These are phyloP conservation scores for Aurelia sp. DNA, from an alignment of 30 jellyfish, hydroid and myxozoan genomes.

Conservation along the genomic window DNA sequence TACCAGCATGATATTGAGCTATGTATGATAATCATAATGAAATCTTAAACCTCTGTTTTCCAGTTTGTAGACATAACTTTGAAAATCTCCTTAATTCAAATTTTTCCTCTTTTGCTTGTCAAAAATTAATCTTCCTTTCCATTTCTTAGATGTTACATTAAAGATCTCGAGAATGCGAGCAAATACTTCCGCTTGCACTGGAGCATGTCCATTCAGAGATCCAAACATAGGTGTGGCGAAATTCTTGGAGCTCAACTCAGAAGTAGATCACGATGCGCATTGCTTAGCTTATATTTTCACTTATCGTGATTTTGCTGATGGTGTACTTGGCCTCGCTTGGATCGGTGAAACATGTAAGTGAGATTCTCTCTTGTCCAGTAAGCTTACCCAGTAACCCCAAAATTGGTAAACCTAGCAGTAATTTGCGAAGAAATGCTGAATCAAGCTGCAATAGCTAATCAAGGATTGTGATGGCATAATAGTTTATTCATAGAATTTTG, in stretches of 20 bases:
- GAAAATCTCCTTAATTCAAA: not conserved
- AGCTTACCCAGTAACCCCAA: no score
- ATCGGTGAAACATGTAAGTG: conserved; percentile 87
- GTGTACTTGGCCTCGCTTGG: conserved; percentile 99
- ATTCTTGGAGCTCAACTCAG: conserved; percentile 89
- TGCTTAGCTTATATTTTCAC: conserved; percentile 94
- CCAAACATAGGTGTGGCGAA: conserved; percentile 93
- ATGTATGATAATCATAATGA: no score
- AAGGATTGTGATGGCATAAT: no score
- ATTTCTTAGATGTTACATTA: conserved; percentile 60
- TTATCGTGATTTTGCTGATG: conserved; percentile 95
- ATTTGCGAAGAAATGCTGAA: no score
- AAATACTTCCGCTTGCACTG: conserved; percentile 19
- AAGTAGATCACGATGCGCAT: conserved; percentile 74
- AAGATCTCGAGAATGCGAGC: conserved; percentile 79
- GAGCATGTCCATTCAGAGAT: conserved; percentile 42
- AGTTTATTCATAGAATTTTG: no score
- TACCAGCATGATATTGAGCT: no score
- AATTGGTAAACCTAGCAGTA: no score
- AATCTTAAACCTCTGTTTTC: no score
- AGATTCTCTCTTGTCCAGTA: no score
- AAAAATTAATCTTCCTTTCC: not conserved
- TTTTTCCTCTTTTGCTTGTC: not conserved
- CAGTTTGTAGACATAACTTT: no score
- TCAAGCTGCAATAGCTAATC: no score